Evolutionary conservation across 37 sponge, comb jelly and placozoan species (phyloP).

Genomic region (Agelas oroides): DNA sequence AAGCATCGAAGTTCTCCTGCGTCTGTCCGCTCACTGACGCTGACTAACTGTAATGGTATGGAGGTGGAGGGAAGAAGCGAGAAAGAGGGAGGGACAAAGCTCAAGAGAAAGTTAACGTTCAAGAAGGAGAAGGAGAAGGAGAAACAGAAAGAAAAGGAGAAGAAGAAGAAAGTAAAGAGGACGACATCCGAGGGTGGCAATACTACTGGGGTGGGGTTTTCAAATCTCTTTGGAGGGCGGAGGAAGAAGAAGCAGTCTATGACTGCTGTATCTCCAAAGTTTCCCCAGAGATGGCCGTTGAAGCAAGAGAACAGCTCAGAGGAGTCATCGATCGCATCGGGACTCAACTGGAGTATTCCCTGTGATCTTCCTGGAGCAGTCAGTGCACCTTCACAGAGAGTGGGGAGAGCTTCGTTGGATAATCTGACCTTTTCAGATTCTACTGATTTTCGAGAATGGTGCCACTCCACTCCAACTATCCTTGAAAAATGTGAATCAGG

Average conservation of each 20-base stretch:
- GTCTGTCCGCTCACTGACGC: too few relatives aligned
- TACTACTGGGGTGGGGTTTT: not conserved
- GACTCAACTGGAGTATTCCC: conserved; percentile 55
- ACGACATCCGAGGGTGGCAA: conserved; percentile 2
- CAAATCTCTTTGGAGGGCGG: too few relatives aligned
- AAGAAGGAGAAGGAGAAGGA: conserved; percentile 29
- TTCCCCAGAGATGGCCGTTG: not conserved
- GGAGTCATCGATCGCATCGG: conserved; percentile 12
- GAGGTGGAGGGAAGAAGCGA: too few relatives aligned
- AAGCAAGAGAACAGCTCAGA: conserved; percentile 32
- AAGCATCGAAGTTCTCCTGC: too few relatives aligned
- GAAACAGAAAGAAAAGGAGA: too few relatives aligned
- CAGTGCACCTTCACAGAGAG: not conserved
- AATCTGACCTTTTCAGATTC: not conserved
- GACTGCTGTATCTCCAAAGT: too few relatives aligned
- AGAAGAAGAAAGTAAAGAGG: conserved; percentile 22
- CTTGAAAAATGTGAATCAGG: not conserved
- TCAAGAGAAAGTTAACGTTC: conserved; percentile 27
- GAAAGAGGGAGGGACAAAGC: not conserved
- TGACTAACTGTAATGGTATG: too few relatives aligned
- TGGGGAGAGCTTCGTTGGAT: not conserved
- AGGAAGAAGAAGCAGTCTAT: not conserved
- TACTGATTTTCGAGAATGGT: not conserved
- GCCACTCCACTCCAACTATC: conserved; percentile 30
- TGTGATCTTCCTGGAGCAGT: conserved; percentile 53